These are phyloP conservation scores for Bellardia pandia DNA, from an alignment of 2,888 invertebrate species.

Conservation along the genomic window DNA sequence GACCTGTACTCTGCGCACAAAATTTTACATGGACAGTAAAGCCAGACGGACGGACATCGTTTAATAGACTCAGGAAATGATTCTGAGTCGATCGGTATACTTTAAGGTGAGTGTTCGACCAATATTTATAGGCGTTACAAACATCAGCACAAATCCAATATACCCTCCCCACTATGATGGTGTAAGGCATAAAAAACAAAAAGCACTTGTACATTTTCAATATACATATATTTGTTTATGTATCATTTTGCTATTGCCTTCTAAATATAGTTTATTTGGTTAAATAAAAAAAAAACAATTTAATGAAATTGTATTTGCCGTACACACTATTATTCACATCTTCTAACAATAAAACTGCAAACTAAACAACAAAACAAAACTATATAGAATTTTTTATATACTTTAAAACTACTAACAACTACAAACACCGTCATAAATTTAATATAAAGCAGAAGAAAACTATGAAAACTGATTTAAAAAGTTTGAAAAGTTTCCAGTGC, in stretches of 20 bases:
- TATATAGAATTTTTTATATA: neutral
- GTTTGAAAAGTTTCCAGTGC: conserved; percentile 31
- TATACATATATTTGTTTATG: too few relatives aligned
- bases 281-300: conserved; percentile 17
- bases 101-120: too few relatives aligned
- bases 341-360: conserved; percentile 2
- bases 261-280: conserved; percentile 6
- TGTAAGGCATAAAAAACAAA: too few relatives aligned
- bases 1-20: too few relatives aligned
- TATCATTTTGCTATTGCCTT: neutral
- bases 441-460: neutral
- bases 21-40: too few relatives aligned
- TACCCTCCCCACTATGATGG: too few relatives aligned
- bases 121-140: too few relatives aligned
- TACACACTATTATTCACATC: neutral
- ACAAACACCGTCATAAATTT: conserved; percentile 28
- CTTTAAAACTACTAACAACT: neutral
- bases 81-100: too few relatives aligned
- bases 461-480: conserved; percentile 33
- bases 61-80: too few relatives aligned
- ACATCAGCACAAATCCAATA: too few relatives aligned
- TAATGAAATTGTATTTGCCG: conserved; percentile 35
- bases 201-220: too few relatives aligned
- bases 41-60: too few relatives aligned
- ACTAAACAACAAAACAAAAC: neutral